A percentile compares a stretch with the other conserved stretches of the same genome.
These are phyloP conservation scores for Pammene aurita DNA, from an alignment of 2,888 invertebrate species.

Conservation along the genomic window DNA sequence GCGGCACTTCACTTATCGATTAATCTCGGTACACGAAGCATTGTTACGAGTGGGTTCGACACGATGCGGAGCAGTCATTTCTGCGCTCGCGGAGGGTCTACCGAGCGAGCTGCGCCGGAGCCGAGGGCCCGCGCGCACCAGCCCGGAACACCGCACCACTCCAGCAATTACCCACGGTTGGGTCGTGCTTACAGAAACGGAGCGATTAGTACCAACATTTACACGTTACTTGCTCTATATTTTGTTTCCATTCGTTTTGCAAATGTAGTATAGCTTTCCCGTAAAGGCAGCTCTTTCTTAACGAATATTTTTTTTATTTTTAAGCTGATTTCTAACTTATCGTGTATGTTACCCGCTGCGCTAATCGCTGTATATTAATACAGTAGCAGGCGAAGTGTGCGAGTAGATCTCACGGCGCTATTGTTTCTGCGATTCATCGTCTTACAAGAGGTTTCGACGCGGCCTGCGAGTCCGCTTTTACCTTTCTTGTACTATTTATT, in stretches of 20 bases:
- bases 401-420: conserved; percentile 76
- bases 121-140: conserved; percentile 78
- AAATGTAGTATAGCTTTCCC: conserved; percentile 12
- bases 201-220: conserved; percentile 64
- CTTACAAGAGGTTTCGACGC: conserved; percentile 68
- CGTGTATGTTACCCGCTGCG: conserved; percentile 52
- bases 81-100: conserved; percentile 73
- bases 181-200: conserved; percentile 68
- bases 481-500: conserved; percentile 65
- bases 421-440: conserved; percentile 71
- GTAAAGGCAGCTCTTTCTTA: neutral
- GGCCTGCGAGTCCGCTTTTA: conserved; percentile 69
- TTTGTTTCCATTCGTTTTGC: conserved; percentile 40
- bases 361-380: conserved; percentile 57
- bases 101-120: conserved; percentile 64
- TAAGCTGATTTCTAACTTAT: conserved; percentile 23
- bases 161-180: conserved; percentile 78
- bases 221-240: conserved; percentile 53
- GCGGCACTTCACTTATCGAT: conserved; percentile 75
- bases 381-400: conserved; percentile 58
- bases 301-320: neutral
- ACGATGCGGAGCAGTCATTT: conserved; percentile 69
- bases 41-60: conserved; percentile 60
- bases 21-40: conserved; percentile 73
- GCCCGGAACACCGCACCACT: conserved; percentile 78